phyloP scores from a whole-genome alignment of 2,113 vertebrate genomes.

The Pionites leucogaster region DNA sequence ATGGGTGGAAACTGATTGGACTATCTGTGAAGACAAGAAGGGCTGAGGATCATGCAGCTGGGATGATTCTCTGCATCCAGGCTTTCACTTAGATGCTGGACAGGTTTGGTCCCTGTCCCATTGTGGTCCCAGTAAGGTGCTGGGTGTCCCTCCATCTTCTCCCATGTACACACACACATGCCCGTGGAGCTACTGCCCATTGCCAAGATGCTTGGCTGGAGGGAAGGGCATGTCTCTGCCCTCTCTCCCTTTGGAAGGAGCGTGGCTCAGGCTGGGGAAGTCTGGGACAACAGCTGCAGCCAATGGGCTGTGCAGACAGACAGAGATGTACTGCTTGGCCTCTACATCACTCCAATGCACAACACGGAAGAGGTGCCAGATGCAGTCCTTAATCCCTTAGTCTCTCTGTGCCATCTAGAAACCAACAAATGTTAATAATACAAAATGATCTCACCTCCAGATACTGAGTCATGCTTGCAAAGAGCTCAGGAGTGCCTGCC shows the following conservation, averaged over 20 bases:
- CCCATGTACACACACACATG: fast-evolving
- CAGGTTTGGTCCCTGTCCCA: not conserved
- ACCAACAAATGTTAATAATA: not conserved
- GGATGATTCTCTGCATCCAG: fast-evolving
- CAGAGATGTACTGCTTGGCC: not conserved
- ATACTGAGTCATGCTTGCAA: not conserved
- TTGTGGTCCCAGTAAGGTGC: not conserved
- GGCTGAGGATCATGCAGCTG: fast-evolving
- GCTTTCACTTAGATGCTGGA: fast-evolving
- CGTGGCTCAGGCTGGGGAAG: not conserved
- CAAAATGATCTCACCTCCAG: not conserved
- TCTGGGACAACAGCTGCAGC: not conserved
- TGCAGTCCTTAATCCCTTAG: not conserved
- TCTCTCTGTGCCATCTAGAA: not conserved
- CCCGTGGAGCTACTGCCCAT: not conserved
- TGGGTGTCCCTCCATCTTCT: not conserved
- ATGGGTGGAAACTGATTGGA: not conserved
- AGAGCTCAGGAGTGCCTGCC: not conserved
- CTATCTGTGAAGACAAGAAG: not conserved
- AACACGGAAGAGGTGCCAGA: not conserved
- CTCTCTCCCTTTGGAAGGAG: not conserved
- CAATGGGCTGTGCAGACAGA: not conserved
- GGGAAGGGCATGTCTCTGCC: not conserved
- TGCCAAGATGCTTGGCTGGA: fast-evolving
- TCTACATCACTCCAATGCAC: not conserved